phyloP scores from a whole-genome alignment of 1,140 invertebrate species.

The Nephotettix cincticeps region DNA sequence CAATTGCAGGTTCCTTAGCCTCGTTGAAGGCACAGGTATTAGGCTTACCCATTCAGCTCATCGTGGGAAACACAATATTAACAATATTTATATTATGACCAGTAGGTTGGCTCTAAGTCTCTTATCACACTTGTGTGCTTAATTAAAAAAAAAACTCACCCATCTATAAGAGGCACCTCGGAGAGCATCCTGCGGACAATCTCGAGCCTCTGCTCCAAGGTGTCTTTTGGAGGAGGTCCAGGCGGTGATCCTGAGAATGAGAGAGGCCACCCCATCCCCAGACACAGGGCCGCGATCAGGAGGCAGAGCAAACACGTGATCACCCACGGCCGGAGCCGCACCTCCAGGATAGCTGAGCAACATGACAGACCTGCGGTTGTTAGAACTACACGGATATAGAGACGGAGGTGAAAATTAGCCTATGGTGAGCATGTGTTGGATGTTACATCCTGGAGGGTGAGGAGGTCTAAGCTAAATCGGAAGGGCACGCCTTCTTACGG shows the following conservation, averaged over 20 bases:
- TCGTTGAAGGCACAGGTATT: too few species aligned
- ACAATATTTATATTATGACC: too few species aligned
- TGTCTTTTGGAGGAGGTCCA: background rate
- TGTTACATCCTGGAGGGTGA: too few species aligned
- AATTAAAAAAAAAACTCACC: constrained; percentile 38
- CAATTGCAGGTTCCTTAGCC: too few species aligned
- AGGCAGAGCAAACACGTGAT: constrained; percentile 34
- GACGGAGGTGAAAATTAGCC: too few species aligned
- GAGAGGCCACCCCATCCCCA: constrained; percentile 37
- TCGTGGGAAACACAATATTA: too few species aligned
- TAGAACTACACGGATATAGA: background rate
- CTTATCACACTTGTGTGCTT: too few species aligned
- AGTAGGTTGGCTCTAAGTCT: too few species aligned
- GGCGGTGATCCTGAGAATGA: constrained; percentile 8
- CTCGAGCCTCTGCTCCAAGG: constrained; percentile 31
- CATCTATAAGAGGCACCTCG: constrained; percentile 41
- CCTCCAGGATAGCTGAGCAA: constrained; percentile 31
- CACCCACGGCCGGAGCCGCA: constrained; percentile 38
- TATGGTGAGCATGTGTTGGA: too few species aligned
- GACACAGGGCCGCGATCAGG: constrained; percentile 36
- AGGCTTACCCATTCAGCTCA: too few species aligned
- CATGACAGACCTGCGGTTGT: background rate
- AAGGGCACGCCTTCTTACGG: too few species aligned
- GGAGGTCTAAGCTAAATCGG: too few species aligned
- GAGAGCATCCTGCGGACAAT: constrained; percentile 35